Base-by-base conservation (phyloP, 1,140 invertebrate genomes). In the Trinorchestia longiramus region DNA sequence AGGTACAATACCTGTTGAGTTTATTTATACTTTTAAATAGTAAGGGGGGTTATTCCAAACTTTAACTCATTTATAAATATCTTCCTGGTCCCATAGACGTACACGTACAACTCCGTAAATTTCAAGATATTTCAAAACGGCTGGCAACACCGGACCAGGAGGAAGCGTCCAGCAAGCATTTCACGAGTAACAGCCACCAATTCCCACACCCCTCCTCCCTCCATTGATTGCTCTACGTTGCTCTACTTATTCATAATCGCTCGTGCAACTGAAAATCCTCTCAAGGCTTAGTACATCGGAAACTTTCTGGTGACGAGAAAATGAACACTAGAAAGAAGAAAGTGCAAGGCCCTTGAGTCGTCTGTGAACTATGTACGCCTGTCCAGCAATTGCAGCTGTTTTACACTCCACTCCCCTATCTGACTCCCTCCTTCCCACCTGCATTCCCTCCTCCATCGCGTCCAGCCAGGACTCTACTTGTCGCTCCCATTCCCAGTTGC, bases 111-210 rank as follows among this genome's bases (percentile, higher is more conserved):
- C 62, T 77, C 62, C 36, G 62, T 77, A 77, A 36, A 77, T 77
- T 11, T 36, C 11, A 77, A 77, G 62, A 77, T 36, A 77, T 77
- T 77, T 77, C 62, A 77, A 1, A 3, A 36, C 28, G 1, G 62
- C 28, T 77, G 62, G 62, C 62, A 77, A 77, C 62, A 77, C 62
- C 62, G 28, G 8, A 77, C 62, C 62, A 77, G 62, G 62, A 91
- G 88, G 88, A 91, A 91, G 88, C 88, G 88, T 91, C 88, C 88
- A 91, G 88, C 88, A 43, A 91, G 88, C 88, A 43, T 11, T 91
- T 91, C 88, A 91, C 43, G 62, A 77, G 88, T 91, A 91, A 91
- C 88, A 11, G 43, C 88, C 28, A 91, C 41, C 41, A 91, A 8
- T 91, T 42, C 43, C 43, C 88, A 91, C 88, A 91, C 88, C 88